These are phyloP conservation scores for Vireo altiloquus DNA, from an alignment of 2,113 vertebrate species.

Conservation along the genomic window DNA sequence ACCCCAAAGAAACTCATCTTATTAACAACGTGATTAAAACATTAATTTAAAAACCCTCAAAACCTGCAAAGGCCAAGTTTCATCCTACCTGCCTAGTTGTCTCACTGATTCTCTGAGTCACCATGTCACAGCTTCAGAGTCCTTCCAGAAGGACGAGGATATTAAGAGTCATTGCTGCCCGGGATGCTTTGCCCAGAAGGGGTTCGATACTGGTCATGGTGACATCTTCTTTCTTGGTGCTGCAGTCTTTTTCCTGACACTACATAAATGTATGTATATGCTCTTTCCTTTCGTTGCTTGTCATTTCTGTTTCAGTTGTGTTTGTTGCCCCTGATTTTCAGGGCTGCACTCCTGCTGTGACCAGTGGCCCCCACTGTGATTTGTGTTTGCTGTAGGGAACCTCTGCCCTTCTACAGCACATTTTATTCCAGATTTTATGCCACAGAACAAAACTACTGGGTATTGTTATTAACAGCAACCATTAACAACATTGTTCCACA, in stretches of 20 bases:
- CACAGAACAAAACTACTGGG: background rate
- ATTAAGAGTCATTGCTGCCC: background rate
- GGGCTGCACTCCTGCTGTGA: background rate
- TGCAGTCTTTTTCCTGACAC: background rate
- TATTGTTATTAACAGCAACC: background rate
- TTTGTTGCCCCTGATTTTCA: background rate
- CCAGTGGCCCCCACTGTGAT: background rate
- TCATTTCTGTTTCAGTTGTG: background rate
- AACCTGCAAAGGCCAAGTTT: background rate
- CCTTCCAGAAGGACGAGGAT: background rate
- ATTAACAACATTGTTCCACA: background rate
- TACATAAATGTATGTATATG: accelerated
- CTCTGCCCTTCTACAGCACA: background rate
- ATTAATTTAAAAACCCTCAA: background rate
- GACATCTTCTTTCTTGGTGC: background rate
- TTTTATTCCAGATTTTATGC: background rate
- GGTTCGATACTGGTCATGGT: background rate
- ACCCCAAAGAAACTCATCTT: accelerated
- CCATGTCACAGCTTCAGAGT: background rate
- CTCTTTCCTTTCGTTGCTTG: background rate
- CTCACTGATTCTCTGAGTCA: background rate
- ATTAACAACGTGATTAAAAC: background rate
- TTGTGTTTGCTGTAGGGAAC: background rate
- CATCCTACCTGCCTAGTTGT: background rate
- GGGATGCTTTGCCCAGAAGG: background rate